Percentiles rank a stretch among this genome's conserved stretches.
Evolutionary conservation across 1,140 invertebrate genomes (phyloP).

Genomic region (Drosophila sproati): DNA sequence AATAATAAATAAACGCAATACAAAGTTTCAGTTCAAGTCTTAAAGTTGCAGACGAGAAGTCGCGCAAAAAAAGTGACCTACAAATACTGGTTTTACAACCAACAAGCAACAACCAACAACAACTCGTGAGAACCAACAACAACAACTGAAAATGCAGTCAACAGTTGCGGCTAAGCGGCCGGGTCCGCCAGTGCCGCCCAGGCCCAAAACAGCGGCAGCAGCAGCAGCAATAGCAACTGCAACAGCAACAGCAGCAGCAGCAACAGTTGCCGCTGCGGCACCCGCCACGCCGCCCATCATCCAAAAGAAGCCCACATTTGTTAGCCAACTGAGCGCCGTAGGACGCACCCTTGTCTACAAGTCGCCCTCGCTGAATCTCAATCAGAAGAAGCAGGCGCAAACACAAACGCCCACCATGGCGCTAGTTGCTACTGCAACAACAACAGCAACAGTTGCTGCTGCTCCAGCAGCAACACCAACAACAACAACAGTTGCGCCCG

Average conservation of each 20-base stretch:
- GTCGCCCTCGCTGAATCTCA: conserved; percentile 76
- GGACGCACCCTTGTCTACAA: conserved; percentile 83
- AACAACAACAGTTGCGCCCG: conserved; percentile 24
- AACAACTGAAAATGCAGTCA: conserved; percentile 34
- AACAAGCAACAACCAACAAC: conserved; percentile 15
- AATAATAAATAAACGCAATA: conserved; percentile 72
- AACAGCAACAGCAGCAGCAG: conserved; percentile 26
- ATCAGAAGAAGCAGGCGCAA: conserved; percentile 81
- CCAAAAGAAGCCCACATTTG: conserved; percentile 77
- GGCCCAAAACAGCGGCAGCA: conserved; percentile 63
- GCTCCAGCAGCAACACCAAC: conserved; percentile 1
- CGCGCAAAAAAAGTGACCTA: conserved; percentile 73
- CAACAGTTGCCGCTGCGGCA: conserved; percentile 22
- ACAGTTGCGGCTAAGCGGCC: conserved; percentile 75
- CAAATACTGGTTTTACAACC: conserved; percentile 79
- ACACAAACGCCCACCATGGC: conserved; percentile 72
- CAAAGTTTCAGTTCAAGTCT: conserved; percentile 8
- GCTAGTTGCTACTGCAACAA: conserved; percentile 38
- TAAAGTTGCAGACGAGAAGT: conserved; percentile 16
- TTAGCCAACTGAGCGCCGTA: conserved; percentile 72
- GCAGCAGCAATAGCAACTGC: conserved; percentile 18
- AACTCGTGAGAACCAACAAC: conserved; percentile 30
- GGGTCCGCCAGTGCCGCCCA: conserved; percentile 80
- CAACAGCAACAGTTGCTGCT: conserved; percentile 15
- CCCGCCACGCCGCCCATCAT: conserved; percentile 69